Base-by-base conservation (phyloP, 53 echinoderm and acorn worm species). In the Crossaster papposus region DNA sequence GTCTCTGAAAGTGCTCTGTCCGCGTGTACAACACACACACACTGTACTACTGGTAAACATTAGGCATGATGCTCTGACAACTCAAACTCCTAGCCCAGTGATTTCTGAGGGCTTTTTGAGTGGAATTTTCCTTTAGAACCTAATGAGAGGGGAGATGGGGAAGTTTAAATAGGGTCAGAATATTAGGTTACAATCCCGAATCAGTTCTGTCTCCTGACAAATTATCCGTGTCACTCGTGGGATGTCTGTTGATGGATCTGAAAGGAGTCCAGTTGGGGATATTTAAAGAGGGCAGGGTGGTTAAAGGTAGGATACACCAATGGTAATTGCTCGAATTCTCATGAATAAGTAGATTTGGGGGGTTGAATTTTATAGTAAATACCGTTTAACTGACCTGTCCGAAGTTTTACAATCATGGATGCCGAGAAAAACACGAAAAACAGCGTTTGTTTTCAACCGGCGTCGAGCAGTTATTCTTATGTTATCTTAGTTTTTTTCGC, bases 211-310 rank as follows among this genome's bases (percentile, higher is more conserved):
- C 72, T 32, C 30, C 68, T 51, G 73, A 51, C 54, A 85, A 85
- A 85, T 85, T 52, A 54, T 85, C 72, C 22, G 20, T 51, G 51
- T 71, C 84, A 85, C 85, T 76, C 29, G 24, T n/a, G 55, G 63
- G 87, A 75, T 75, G 35, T 77, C 87, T 58, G 37, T 58, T 30
- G 50, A 30, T 20, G 29, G 71, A 9, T 44, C 0, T 44, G 32
- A 71, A 31, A 28, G n/a, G n/a, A n/a, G n/a, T n/a, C n/a, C n/a
- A n/a, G n/a, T n/a, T n/a, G n/a, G n/a, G n/a, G n/a, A n/a, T n/a
- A n/a, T n/a, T n/a, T n/a, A n/a, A n/a, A n/a, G n/a, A n/a, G n/a
- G n/a, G n/a, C n/a, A n/a, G n/a, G n/a, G n/a, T n/a, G n/a, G n/a
- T n/a, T n/a, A n/a, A n/a, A n/a, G n/a, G n/a, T n/a, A n/a, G n/a